Evolutionary conservation across 2,113 vertebrate species (phyloP), one percentile per base, ranked within the genome.

Genomic region (Tichodroma muraria): DNA sequence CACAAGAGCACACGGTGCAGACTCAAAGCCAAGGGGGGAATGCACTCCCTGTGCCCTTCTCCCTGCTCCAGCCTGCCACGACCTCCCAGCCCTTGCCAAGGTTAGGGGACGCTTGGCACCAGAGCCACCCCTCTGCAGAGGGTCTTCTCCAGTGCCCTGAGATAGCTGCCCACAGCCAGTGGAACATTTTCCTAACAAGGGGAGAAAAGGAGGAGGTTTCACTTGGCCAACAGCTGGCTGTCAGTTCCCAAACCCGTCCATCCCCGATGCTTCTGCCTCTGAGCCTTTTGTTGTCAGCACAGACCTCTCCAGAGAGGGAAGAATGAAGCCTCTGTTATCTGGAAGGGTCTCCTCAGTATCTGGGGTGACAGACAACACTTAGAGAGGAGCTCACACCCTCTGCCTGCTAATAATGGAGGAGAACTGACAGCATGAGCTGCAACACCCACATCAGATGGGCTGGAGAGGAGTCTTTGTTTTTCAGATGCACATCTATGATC

Each of bases 261-360:
- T 68, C 94, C 44, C 84, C 11, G 24, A 14, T 8, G 5, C 76
- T 83, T 70, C 76, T 66, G 71, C 85, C 65, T 65, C 79, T 57
- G 78, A 82, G 91, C 49, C 42, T 89, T 72, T 65, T 93, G 68
- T 57, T 83, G 88, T 88, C 90, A 86, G 80, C 71, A 75, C 81
- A 82, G 85, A 57, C 40, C 80, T 83, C 82, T 85, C 88, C 38
- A 35, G 71, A 50, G 66, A 78, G 38, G 85, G 81, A 89, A 73
- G 81, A 82, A 82, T 45, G 63, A 95, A 95, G 90, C 54, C 66
- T 49, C 71, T 96, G 68, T 49, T 94, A 85, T 94, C 85, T 85
- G 54, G 40, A 90, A 49, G 83, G 88, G 82, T 94, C 45, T 87
- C 49, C 93, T 68, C 92, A 76, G 35, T 92, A 94, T 78, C 91